Evolutionary conservation across 2,113 vertebrate species (phyloP), one percentile per base, ranked within the genome.

Genomic region (Gambusia affinis): DNA sequence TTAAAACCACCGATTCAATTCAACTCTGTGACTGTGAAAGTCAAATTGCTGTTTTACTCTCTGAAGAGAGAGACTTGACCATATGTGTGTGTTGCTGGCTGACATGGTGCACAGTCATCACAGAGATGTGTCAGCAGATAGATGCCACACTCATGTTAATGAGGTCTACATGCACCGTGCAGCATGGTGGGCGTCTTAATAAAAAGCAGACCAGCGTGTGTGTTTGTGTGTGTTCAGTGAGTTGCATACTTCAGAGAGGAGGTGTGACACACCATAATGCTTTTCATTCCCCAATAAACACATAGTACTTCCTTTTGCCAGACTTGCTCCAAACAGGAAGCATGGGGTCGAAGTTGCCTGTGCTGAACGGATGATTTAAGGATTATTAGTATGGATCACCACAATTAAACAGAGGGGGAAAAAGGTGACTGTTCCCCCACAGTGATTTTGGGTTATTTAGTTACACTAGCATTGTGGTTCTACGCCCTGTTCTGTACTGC

Each of bases 281-380:
- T 82, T 86, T 81, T 85, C 80, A 88, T 91, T 83, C 87, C 83
- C 88, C 82, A 87, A 90, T 92, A 92, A 93, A 93, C 80, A 83
- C 57, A 44, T 70, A 47, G 74, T 83, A 76, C 85, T 85, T 92
- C 90, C 89, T 90, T 86, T 92, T 87, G 79, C 72, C 69, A 77
- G 77, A 61, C 63, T 75, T 79, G 84, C 64, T 84, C 83, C 84
- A 73, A 92, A 79, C 83, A 84, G 66, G 60, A 73, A 29, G 30
- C 73, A 64, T 42, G 54, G 27, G 75, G 63, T 60, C 69, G 37
- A 12, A 73, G 72, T 66, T 64, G 28, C 31, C 24, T 15, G 28
- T 61, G 35, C 28, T 71, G 14, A 35, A 29, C 57, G 6, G 33
- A 61, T 22, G n/a, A 29, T 71, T 22, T 62, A 4, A 39, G 31